Evolutionary conservation across 2,888 invertebrate genomes (phyloP).

Genomic region (Chrysomela aeneicollis): DNA sequence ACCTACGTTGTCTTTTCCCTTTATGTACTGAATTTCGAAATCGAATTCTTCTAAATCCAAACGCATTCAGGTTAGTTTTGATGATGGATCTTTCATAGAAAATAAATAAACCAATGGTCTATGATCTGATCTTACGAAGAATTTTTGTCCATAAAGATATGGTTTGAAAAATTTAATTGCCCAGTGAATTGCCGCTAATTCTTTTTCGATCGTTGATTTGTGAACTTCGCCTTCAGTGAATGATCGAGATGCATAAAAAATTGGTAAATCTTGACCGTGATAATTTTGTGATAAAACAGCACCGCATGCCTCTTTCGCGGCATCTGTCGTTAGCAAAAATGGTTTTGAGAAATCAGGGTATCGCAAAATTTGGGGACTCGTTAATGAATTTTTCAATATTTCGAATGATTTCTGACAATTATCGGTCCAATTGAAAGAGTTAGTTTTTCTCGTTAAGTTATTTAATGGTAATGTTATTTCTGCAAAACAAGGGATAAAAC

Average conservation of each 20-base stretch:
- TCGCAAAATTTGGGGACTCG: neutral
- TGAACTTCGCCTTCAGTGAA: too few species aligned
- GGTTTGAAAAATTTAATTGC: neutral
- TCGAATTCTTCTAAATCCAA: constrained; percentile 26
- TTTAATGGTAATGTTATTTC: neutral
- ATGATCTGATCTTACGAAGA: constrained; percentile 22
- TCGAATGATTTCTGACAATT: neutral
- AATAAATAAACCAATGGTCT: constrained; percentile 34
- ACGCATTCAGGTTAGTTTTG: constrained; percentile 34
- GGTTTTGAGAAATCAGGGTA: constrained; percentile 14
- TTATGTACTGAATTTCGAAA: constrained; percentile 21
- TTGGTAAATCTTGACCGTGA: neutral
- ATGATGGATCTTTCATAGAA: constrained; percentile 34
- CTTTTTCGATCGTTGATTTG: too few species aligned
- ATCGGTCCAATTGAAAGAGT: neutral
- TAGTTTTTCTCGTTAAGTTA: neutral
- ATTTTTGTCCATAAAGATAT: neutral
- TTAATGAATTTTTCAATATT: neutral
- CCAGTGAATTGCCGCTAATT: too few species aligned
- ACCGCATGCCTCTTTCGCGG: constrained; percentile 1
- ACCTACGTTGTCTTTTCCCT: constrained; percentile 15
- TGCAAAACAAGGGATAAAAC: constrained; percentile 1
- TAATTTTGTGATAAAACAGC: neutral
- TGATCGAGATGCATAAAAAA: too few species aligned
- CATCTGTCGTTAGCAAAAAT: constrained; percentile 1